Base-by-base conservation (phyloP, 2,797 vertebrate genomes). In the Phoxinus dragarum region DNA sequence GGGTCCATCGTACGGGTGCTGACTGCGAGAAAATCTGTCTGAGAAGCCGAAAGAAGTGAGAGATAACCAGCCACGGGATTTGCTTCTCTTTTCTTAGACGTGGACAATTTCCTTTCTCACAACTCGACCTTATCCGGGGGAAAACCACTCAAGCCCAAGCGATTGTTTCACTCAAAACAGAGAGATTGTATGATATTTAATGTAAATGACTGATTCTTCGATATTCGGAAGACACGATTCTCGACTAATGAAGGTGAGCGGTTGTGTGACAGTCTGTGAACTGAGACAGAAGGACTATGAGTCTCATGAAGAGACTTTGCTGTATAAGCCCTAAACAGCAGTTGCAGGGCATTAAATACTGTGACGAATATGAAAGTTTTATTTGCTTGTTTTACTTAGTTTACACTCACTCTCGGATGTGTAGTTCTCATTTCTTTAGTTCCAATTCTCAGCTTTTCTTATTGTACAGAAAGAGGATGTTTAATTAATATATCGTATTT, bases 1-100 rank as follows among this genome's bases (percentile, higher is more conserved):
- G 98, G 98, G 59, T 98, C 96, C 91, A 98, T 98, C 89, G 95
- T 98, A 49, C 91, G 98, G 93, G 98, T 98, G 90, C 96, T 99
- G 89, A 98, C 97, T 36, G 96, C 97, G 86, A 95, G 98, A 95
- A 98, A 97, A 94, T 97, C 96, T 11, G 95, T 98, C 90, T 98
- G 95, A 97, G 8, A 42, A 69, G 36, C 42, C 7, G 14, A 44
- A 44, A 66, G n/a, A 23, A 68, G 21, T 19, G 14, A 61, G 44
- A 68, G 34, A 19, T 21, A 44, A 66, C 36, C 78, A 69, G 61
- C 59, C 52, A 75, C 64, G 10, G 76, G 42, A 84, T 66, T 23
- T 21, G 7, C 4, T 75, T 61, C 40, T 69, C 52, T 83, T 49
- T 27, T 81, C 31, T 38, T 38, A 81, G 10, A 86, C 49, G 42